Base-by-base conservation (phyloP, 2,888 invertebrate genomes). In the Portevinia maculata region DNA sequence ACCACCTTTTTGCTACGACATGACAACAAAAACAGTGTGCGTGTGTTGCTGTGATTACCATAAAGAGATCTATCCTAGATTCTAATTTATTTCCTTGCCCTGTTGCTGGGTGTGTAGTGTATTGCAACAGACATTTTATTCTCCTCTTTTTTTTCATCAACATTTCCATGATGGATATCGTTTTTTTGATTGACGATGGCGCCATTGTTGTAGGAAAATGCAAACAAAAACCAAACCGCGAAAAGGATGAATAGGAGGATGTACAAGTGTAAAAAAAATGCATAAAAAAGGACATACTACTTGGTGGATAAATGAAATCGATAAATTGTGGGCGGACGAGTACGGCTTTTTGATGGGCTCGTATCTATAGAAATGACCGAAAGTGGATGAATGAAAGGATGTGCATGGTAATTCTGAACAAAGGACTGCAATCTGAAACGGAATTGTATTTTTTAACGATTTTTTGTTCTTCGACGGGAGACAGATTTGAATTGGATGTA, bases 381-480 rank as follows among this genome's bases (percentile, higher is more conserved):
- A 67, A 79, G 71, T 67, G 60, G 30, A 60, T 60, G 37, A 70
- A 46, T 64, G 52, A 69, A 60, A 70, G 73, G 73, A 73, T 44
- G 62, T 64, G 57, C 57, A 79, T 59, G 57, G 50, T 34, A 44
- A 70, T 70, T 46, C 37, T 37, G 57, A 64, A 81, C 74, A 79
- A 79, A 79, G 57, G 64, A 52, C 50, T 64, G 64, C 69, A 70
- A 70, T 81, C 64, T 59, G 57, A 64, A 81, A 52, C 64, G 64
- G 46, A 70, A 75, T 69, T 64, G 79, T 69, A 53, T 69, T 64
- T 69, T 62, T 39, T 50, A 67, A 48, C 39, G 55, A 59, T 59
- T 71, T 64, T 71, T 59, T 52, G 34, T 19, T 37, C 3, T 28
- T 24, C 6, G 17, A 60, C 21, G 53, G 52, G 62, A 50, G 50